Evolutionary conservation across 1,140 invertebrate genomes (phyloP).

Genomic region (Carcinoscorpius rotundicauda): DNA sequence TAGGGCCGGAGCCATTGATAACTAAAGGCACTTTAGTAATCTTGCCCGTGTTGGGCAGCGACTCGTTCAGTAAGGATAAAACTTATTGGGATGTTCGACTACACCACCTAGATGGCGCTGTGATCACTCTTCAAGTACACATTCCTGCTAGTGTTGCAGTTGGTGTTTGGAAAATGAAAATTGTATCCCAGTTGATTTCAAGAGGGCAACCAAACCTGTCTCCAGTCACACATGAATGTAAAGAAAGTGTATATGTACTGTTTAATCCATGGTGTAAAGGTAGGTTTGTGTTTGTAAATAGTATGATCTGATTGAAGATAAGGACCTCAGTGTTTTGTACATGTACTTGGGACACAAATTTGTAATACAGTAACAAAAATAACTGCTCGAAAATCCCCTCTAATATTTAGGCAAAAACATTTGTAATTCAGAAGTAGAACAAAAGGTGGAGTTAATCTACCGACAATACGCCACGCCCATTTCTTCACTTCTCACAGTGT

Average conservation of each 20-base stretch:
- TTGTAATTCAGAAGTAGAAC: too few species aligned
- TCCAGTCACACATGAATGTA: conserved; percentile 41
- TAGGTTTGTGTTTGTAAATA: conserved; percentile 19
- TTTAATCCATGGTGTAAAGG: conserved; percentile 60
- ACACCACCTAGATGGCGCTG: conserved; percentile 35
- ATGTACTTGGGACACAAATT: too few species aligned
- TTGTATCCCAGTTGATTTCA: conserved; percentile 55
- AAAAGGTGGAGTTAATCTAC: too few species aligned
- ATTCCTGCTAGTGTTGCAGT: conserved; percentile 58
- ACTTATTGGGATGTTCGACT: conserved; percentile 39
- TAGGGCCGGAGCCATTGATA: conserved; percentile 43
- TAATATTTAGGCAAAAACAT: too few species aligned
- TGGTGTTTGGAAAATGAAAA: conserved; percentile 70
- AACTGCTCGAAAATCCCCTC: too few species aligned
- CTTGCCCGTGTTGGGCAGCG: conserved; percentile 34
- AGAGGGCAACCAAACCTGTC: neutral
- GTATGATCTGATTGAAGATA: too few species aligned
- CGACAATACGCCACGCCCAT: too few species aligned
- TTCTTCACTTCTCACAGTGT: too few species aligned
- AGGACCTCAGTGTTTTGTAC: too few species aligned
- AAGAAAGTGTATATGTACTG: conserved; percentile 50
- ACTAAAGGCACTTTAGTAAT: conserved; percentile 47
- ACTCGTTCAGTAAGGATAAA: conserved; percentile 34
- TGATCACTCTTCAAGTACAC: conserved; percentile 43
- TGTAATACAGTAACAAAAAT: too few species aligned